Conservation (phyloP, 2,888 invertebrate genomes). For the Palloptera scutellata region DNA sequence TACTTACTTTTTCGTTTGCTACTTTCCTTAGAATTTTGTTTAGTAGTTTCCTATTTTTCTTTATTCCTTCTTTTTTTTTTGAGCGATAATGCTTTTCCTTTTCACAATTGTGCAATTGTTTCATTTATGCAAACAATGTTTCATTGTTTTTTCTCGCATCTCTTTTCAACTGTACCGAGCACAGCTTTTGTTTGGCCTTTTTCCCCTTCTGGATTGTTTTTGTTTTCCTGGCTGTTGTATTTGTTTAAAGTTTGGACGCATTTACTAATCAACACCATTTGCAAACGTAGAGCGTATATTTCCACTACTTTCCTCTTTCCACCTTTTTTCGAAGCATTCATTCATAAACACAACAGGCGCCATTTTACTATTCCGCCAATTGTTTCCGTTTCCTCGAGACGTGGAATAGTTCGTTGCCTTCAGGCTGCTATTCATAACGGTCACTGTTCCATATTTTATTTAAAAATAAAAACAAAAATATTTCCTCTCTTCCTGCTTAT, state of each 20-base stretch:
- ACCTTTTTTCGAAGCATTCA: no score
- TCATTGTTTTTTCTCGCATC: slow-evolving; percentile 15
- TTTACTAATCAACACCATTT: slow-evolving; percentile 20
- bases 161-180: background rate
- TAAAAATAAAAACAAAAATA: no score
- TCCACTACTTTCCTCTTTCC: no score
- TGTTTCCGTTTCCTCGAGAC: slow-evolving; percentile 9
- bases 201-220: background rate
- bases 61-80: background rate
- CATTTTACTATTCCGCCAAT: background rate
- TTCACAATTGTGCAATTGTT: slow-evolving; percentile 17
- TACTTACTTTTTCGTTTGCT: background rate
- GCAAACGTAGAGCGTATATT: no score
- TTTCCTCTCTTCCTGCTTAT: no score
- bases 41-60: background rate
- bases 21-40: background rate
- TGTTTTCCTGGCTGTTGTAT: background rate
- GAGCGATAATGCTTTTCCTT: background rate
- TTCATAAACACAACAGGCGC: no score
- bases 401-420: background rate
- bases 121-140: slow-evolving; percentile 23
- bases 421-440: background rate
- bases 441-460: slow-evolving; percentile 9
- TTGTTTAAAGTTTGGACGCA: slow-evolving; percentile 1
- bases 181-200: no score